phyloP scores from a whole-genome alignment of 2,888 invertebrate genomes.

The Parthenolecanium corni region DNA sequence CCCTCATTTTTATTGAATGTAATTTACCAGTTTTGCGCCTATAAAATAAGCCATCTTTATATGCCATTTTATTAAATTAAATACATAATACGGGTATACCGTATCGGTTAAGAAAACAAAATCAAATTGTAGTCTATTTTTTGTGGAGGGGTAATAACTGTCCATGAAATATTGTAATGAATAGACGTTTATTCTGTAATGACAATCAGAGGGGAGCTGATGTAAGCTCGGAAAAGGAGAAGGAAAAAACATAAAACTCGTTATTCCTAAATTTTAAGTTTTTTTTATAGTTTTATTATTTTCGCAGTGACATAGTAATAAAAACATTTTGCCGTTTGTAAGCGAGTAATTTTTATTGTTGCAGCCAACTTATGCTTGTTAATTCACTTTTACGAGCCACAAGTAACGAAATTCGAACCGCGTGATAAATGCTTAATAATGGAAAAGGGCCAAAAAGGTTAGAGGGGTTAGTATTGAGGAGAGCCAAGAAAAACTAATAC shows the following conservation, averaged over 20 bases:
- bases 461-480: too few relatives aligned
- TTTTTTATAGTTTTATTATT: background rate
- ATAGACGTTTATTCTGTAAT: too few relatives aligned
- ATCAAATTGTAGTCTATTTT: background rate
- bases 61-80: too few relatives aligned
- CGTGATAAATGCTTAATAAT: background rate
- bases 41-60: slow-evolving; percentile 24
- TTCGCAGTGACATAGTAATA: background rate
- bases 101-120: background rate
- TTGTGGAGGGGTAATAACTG: too few relatives aligned
- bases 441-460: background rate
- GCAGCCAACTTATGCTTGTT: background rate
- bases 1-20: too few relatives aligned
- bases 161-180: too few relatives aligned
- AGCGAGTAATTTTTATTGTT: background rate
- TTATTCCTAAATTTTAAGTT: background rate
- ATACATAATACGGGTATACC: too few relatives aligned
- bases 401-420: background rate
- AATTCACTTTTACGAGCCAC: background rate
- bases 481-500: too few relatives aligned
- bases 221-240: background rate
- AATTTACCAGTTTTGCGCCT: slow-evolving; percentile 8
- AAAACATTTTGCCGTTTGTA: background rate
- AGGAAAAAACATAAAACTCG: background rate
- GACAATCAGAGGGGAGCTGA: too few relatives aligned